Evolutionary conservation across 2,888 invertebrate species (phyloP), one percentile per base, ranked within the genome.

Genomic region (Poecilobothrus nobilitatus): DNA sequence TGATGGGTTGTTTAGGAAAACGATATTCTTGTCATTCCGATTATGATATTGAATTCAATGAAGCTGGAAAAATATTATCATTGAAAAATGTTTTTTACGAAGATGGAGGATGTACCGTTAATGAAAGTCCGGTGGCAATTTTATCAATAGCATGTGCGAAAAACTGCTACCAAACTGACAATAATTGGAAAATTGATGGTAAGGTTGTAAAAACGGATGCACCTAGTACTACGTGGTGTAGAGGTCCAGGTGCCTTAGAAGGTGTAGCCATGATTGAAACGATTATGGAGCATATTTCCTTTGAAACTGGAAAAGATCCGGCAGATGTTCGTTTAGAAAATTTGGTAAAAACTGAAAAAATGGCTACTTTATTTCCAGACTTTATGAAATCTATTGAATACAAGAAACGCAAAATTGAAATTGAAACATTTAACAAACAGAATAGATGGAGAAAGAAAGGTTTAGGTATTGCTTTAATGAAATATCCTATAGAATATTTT

Each of bases 391-490:
- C 83, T 69, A 83, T 76, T 0, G 84, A 89, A 65, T 89, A 88
- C 74, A 81, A 84, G 0, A 76, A 80, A 10, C 82, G 90, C 12
- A 85, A 83, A 73, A 78, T 79, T 68, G 84, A 83, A 63, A 83
- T 89, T 3, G 81, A 84, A 20, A 76, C 80, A 9, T 90, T 87
- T 75, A 92, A 92, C 75, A 81, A 81, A 73, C 84, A 84, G 67
- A 92, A 94, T 80, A 83, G 90, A 18, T 94, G 94, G 94, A 90
- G 86, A 74, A 94, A 94, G 78, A 86, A 86, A 61, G 94, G 91
- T 0, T 79, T 91, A 1, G 83, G 88, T 18, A 76, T 92, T 8
- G 83, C 88, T 12, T 85, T 90, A 4, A 87, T 92, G 86, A 86
- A 86, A 73, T 94, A 88, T 82, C 85, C 86, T 0, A 81, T 88